These are phyloP conservation scores for Taxidea taxus DNA, from an alignment of 2,113 vertebrate species.

Conservation along the genomic window DNA sequence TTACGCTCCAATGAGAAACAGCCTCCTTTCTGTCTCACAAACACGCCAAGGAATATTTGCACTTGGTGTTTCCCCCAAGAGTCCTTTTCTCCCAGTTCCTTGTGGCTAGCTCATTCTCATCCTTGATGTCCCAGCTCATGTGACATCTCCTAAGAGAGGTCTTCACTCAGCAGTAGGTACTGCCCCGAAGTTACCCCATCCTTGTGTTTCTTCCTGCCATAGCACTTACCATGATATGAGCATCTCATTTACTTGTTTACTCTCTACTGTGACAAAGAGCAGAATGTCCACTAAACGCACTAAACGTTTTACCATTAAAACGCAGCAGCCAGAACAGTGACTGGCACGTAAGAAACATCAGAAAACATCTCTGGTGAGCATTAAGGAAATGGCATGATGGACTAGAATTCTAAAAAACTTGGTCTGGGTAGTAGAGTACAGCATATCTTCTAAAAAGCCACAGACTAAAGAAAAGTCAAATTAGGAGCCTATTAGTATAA, in stretches of 20 bases:
- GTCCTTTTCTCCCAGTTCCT: background rate
- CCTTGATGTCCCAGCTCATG: background rate
- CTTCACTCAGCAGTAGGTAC: background rate
- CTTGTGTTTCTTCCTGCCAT: background rate
- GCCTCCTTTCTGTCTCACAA: background rate
- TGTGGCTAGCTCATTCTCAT: background rate
- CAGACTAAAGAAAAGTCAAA: background rate
- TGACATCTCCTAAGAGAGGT: background rate
- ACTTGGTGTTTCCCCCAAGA: background rate
- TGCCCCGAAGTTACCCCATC: background rate
- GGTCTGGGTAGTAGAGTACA: background rate
- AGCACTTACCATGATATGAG: background rate
- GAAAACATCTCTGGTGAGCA: background rate
- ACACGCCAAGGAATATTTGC: too few species aligned
- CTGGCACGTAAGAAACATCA: background rate
- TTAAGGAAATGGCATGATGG: background rate
- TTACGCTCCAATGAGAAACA: background rate
- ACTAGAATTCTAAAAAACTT: background rate
- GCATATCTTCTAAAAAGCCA: background rate
- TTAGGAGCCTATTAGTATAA: background rate
- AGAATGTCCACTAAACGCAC: background rate
- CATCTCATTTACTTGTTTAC: background rate
- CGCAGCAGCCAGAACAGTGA: background rate
- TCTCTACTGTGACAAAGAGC: background rate
- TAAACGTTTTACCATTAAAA: background rate